Conservation (phyloP, 2,113 vertebrate genomes). For the Mystacornis crossleyi region DNA sequence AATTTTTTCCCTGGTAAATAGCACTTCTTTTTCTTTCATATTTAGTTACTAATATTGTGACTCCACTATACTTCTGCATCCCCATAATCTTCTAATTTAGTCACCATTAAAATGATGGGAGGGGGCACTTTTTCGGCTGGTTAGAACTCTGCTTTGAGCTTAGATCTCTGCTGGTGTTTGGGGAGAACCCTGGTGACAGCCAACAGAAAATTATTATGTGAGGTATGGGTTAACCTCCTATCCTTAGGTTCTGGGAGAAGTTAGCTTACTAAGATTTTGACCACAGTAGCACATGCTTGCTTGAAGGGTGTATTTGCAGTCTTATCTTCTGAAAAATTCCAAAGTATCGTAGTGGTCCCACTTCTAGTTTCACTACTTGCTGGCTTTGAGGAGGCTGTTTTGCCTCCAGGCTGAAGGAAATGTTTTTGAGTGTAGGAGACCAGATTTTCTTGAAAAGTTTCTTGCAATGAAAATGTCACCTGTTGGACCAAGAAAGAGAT, state of each 20-base stretch:
- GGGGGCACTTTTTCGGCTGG: neutral
- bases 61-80: neutral
- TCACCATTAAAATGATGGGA: neutral
- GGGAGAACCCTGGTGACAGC: neutral
- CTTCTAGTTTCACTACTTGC: neutral
- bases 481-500: neutral
- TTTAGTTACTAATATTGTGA: neutral
- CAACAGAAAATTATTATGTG: neutral
- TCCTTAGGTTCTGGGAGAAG: neutral
- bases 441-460: neutral
- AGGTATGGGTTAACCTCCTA: neutral
- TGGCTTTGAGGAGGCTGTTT: neutral
- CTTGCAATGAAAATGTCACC: neutral
- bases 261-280: neutral
- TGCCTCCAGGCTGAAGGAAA: neutral
- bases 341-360: neutral
- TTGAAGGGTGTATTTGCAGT: neutral
- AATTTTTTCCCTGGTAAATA: neutral
- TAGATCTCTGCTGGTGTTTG: rapidly evolving
- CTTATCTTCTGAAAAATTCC: neutral
- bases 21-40: neutral
- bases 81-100: neutral
- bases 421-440: rapidly evolving
- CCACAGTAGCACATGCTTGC: neutral
- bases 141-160: neutral